Percentiles rank a stretch among this genome's conserved stretches.
These are phyloP conservation scores for Coranthus polyacanthus DNA, from an alignment of 2,797 vertebrate genomes.

Conservation along the genomic window DNA sequence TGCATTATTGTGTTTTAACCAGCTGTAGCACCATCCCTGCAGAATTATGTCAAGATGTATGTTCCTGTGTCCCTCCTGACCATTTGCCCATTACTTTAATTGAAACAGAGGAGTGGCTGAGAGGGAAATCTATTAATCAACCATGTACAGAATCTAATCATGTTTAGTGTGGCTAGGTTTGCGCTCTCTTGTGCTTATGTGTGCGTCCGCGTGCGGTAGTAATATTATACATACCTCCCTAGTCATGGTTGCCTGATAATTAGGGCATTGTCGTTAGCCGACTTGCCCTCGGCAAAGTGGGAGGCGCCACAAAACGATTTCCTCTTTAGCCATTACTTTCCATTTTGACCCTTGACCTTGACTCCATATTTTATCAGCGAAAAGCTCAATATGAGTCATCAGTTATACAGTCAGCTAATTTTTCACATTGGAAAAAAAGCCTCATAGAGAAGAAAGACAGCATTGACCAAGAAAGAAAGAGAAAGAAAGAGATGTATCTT, in stretches of 20 bases:
- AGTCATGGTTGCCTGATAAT: slow-evolving; percentile 27
- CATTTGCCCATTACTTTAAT: slow-evolving; percentile 22
- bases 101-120: slow-evolving; percentile 10
- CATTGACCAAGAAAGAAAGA: slow-evolving; percentile 19
- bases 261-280: slow-evolving; percentile 43
- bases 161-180: slow-evolving; percentile 5
- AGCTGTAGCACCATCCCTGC: neutral
- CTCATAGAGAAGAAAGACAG: slow-evolving; percentile 24
- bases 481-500: slow-evolving; percentile 7
- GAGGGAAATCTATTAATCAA: slow-evolving; percentile 9
- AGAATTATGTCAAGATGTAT: slow-evolving; percentile 35
- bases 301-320: slow-evolving; percentile 25
- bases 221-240: slow-evolving; percentile 17
- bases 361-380: slow-evolving; percentile 26
- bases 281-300: slow-evolving; percentile 25
- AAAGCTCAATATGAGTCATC: slow-evolving; percentile 16
- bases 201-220: slow-evolving; percentile 3
- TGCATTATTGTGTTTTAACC: slow-evolving; percentile 9
- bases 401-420: slow-evolving; percentile 33
- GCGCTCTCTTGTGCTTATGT: neutral
- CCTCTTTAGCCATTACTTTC: slow-evolving; percentile 48
- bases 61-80: slow-evolving; percentile 13
- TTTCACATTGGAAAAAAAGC: slow-evolving; percentile 32
- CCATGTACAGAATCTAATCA: slow-evolving; percentile 11
- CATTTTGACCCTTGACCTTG: slow-evolving; percentile 61